These are phyloP conservation scores for Lacanobia oleracea DNA, from an alignment of 2,888 invertebrate genomes.

Conservation along the genomic window DNA sequence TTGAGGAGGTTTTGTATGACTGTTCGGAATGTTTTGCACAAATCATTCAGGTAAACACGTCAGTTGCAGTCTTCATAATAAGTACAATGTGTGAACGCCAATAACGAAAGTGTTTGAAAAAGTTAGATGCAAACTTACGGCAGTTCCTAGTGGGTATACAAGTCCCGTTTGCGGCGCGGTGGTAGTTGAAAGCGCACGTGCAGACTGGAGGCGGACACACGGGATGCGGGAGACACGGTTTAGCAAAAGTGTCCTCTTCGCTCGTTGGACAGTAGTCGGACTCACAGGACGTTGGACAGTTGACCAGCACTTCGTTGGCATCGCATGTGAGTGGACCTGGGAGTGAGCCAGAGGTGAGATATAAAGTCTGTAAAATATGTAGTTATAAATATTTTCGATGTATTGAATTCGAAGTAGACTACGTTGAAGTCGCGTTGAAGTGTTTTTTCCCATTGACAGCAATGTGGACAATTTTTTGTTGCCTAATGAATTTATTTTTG, in stretches of 20 bases:
- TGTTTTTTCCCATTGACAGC: too few relatives aligned
- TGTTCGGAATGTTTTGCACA: too few relatives aligned
- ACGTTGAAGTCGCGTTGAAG: too few relatives aligned
- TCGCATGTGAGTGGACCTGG: conserved; percentile 64
- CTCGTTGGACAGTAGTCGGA: conserved; percentile 73
- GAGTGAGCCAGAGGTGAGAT: neutral
- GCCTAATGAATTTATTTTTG: too few relatives aligned
- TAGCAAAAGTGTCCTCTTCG: conserved; percentile 40
- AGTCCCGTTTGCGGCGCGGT: conserved; percentile 71
- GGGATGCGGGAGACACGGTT: conserved; percentile 58
- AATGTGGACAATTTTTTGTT: too few relatives aligned
- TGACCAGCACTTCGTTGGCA: conserved; percentile 64
- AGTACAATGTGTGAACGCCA: too few relatives aligned
- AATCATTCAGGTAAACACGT: too few relatives aligned
- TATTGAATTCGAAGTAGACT: too few relatives aligned
- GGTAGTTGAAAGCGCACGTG: conserved; percentile 74
- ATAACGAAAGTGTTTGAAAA: too few relatives aligned
- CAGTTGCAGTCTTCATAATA: too few relatives aligned
- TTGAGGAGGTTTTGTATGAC: too few relatives aligned
- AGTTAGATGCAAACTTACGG: conserved; percentile 67
- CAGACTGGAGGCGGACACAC: conserved; percentile 71
- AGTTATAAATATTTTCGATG: too few relatives aligned
- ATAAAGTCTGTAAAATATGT: neutral
- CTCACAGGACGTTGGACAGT: conserved; percentile 70
- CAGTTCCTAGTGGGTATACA: conserved; percentile 72